phyloP scores from a whole-genome alignment of 2,113 vertebrate genomes.

The Austrofundulus limnaeus region DNA sequence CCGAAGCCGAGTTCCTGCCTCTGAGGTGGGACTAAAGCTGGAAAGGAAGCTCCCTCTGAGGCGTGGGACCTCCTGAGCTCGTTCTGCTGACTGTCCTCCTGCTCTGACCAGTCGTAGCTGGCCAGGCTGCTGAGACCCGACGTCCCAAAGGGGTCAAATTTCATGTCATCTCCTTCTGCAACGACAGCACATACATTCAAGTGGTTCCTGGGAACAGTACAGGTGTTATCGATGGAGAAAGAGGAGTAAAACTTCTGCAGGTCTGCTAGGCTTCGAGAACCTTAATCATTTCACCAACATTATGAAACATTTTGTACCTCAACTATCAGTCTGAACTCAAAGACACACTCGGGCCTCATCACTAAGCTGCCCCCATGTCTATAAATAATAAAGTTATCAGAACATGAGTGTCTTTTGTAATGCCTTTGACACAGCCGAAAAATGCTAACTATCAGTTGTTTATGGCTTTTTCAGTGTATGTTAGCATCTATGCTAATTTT shows the following conservation, averaged over 20 bases:
- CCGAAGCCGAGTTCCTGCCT: conserved; percentile 88
- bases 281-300: too few species aligned
- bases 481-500: too few species aligned
- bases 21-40: conserved; percentile 76
- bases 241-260: conserved; percentile 5
- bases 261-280: too few species aligned
- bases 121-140: conserved; percentile 83
- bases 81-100: conserved; percentile 78
- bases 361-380: too few species aligned
- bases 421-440: too few species aligned
- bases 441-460: too few species aligned
- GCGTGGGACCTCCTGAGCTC: conserved; percentile 77
- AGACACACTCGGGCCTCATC: too few species aligned
- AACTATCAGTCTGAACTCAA: too few species aligned
- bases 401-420: too few species aligned
- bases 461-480: too few species aligned
- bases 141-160: conserved; percentile 88
- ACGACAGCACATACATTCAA: conserved; percentile 78
- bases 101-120: conserved; percentile 90
- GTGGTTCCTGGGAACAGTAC: conserved; percentile 60
- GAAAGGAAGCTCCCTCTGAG: conserved; percentile 68
- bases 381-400: too few species aligned
- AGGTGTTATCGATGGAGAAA: conserved; percentile 31
- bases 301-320: too few species aligned
- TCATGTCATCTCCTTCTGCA: conserved; percentile 93